Evolutionary conservation across 2,113 vertebrate species (phyloP).

Genomic region (Tauraco erythrolophus): DNA sequence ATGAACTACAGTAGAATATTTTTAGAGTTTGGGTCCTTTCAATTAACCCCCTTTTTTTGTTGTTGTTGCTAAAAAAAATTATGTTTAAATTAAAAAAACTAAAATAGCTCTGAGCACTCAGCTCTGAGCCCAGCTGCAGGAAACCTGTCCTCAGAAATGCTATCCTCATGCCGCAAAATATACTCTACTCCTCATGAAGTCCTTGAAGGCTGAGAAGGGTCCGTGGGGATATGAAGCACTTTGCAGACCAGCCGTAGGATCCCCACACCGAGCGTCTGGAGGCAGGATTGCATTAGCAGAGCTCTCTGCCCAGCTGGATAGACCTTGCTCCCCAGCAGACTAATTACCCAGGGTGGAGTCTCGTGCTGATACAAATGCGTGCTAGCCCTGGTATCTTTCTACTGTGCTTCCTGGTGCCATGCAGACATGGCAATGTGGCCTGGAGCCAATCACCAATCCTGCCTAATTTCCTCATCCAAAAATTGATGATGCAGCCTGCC

Average conservation of each 20-base stretch:
- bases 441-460: slow-evolving; percentile 9
- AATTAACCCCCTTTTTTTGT: neutral
- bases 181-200: neutral
- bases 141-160: neutral
- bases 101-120: neutral
- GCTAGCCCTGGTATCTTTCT: neutral
- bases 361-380: neutral
- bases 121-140: neutral
- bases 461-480: slow-evolving; percentile 55
- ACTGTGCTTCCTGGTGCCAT: neutral
- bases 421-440: neutral
- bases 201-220: neutral
- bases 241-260: neutral
- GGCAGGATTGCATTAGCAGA: neutral
- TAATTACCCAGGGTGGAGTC: slow-evolving; percentile 39
- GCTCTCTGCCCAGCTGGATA: neutral
- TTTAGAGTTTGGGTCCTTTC: neutral
- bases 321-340: neutral
- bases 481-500: slow-evolving; percentile 35
- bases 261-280: neutral
- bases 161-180: neutral
- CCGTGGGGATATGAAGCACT: neutral
- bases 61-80: neutral
- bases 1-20: neutral
- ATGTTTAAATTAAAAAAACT: neutral